A percentile compares a stretch with the other conserved stretches of the same genome.
Evolutionary conservation across 2,113 vertebrate genomes (phyloP).

Genomic region (Parotia lawesii): DNA sequence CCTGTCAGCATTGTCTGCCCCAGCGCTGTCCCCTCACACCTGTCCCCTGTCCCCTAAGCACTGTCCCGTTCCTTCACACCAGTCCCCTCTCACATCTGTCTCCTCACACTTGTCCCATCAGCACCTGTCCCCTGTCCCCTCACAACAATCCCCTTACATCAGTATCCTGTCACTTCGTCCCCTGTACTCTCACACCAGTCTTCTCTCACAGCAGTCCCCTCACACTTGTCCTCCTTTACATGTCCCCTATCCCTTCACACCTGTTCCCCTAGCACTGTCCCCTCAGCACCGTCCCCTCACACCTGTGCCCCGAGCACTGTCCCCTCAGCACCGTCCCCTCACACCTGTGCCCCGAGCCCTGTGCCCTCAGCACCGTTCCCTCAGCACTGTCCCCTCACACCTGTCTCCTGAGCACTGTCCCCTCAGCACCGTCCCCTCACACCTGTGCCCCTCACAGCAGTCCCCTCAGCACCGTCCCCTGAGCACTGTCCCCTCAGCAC

Average conservation of each 20-base stretch:
- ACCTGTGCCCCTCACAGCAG: too few species aligned
- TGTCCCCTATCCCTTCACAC: background rate
- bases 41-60: background rate
- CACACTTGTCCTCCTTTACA: too few species aligned
- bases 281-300: background rate
- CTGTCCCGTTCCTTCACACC: background rate
- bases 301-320: too few species aligned
- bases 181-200: background rate
- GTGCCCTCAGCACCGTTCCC: background rate
- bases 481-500: too few species aligned
- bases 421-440: too few species aligned
- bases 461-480: too few species aligned
- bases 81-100: too few species aligned
- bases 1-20: background rate
- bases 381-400: background rate
- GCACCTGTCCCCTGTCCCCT: background rate
- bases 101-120: background rate
- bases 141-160: background rate
- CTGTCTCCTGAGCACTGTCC: background rate
- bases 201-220: too few species aligned
- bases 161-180: background rate
- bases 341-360: background rate
- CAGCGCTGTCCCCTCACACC: background rate
- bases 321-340: too few species aligned
- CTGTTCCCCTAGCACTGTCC: too few species aligned